Conservation (phyloP, 2,113 vertebrate species). For the Dipodomys spectabilis region DNA sequence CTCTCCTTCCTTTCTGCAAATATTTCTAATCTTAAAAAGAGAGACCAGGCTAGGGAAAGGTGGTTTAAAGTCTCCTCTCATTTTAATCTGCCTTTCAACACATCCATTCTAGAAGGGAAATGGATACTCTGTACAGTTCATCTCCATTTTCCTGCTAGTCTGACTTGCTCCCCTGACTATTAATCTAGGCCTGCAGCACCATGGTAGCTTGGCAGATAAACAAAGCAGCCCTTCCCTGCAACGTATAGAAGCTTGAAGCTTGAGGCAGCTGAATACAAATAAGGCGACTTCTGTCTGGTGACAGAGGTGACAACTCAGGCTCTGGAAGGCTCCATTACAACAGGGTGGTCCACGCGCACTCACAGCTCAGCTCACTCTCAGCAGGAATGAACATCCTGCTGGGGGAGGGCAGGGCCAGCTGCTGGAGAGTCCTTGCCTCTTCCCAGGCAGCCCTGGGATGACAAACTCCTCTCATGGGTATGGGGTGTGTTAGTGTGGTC, state of each 20-base stretch:
- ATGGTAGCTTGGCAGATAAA: background rate
- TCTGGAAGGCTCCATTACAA: background rate
- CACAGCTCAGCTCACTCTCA: background rate
- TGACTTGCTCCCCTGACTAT: background rate
- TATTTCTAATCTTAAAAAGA: conserved; percentile 66
- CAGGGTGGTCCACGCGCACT: background rate
- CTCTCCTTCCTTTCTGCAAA: conserved; percentile 42
- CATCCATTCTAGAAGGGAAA: conserved; percentile 62
- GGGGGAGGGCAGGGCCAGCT: background rate
- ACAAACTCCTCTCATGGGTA: background rate
- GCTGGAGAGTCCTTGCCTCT: background rate
- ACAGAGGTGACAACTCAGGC: background rate
- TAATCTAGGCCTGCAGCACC: background rate
- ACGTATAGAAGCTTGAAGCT: background rate
- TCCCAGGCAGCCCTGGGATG: background rate
- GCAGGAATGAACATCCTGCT: background rate
- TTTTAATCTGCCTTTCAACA: conserved; percentile 74
- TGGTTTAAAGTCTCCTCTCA: conserved; percentile 57
- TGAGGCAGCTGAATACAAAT: conserved; percentile 60
- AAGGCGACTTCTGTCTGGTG: conserved; percentile 51
- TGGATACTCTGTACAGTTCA: background rate
- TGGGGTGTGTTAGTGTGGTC: background rate
- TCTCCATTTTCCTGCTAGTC: conserved; percentile 39
- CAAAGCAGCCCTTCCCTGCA: conserved; percentile 64
- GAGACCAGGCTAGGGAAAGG: conserved; percentile 48